Conservation (phyloP, 1,140 invertebrate species). For the Pinna nobilis region DNA sequence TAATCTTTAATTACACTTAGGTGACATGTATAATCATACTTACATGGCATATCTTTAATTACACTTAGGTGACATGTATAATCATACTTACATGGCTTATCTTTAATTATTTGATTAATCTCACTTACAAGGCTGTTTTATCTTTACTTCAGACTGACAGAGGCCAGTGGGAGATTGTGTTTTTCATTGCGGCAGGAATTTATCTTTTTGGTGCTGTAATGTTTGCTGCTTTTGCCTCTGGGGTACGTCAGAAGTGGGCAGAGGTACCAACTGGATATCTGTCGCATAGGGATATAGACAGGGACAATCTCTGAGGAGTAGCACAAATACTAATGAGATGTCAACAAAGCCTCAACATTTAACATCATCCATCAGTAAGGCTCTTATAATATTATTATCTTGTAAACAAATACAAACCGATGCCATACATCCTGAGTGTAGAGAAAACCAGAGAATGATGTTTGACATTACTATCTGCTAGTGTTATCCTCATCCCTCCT, state of each 20-base stretch:
- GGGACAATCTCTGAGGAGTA: slow-evolving; percentile 17
- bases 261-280: slow-evolving; percentile 63
- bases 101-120: neutral
- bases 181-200: slow-evolving; percentile 70
- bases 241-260: slow-evolving; percentile 68
- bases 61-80: slow-evolving; percentile 66
- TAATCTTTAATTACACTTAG: no score
- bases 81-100: neutral
- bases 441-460: no score
- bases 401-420: no score
- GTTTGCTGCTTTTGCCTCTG: slow-evolving; percentile 68
- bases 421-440: no score
- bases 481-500: no score
- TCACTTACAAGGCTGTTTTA: neutral
- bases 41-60: no score
- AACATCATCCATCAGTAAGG: no score
- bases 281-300: slow-evolving; percentile 55
- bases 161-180: slow-evolving; percentile 73
- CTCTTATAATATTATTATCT: no score
- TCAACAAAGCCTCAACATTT: no score
- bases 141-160: slow-evolving; percentile 50
- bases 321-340: no score
- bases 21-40: no score
- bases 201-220: slow-evolving; percentile 70
- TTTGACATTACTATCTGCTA: no score